These are phyloP conservation scores for Altica lythri DNA, from an alignment of 2,888 invertebrate species.

Conservation along the genomic window DNA sequence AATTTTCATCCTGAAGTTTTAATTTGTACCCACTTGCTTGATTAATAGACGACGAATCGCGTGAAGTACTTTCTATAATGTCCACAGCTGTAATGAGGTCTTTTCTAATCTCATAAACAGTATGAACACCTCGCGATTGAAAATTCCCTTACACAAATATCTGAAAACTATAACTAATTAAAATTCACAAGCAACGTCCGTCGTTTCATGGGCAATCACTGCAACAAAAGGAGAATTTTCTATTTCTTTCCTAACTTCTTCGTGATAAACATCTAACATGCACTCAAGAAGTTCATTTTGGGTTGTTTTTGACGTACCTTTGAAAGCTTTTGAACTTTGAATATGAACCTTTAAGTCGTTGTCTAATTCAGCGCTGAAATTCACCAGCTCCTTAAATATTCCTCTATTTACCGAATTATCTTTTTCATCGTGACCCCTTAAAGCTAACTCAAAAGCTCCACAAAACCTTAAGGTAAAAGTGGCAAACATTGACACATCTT, in stretches of 20 bases:
- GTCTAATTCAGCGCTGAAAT: not conserved
- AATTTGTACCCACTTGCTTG: not conserved
- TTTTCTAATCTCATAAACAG: not conserved
- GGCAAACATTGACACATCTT: too few species aligned
- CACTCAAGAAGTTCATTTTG: slow-evolving; percentile 13
- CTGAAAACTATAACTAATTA: not conserved
- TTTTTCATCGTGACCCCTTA: not conserved
- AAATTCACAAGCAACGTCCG: not conserved
- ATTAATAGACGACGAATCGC: too few species aligned
- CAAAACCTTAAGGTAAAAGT: too few species aligned
- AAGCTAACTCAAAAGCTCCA: too few species aligned
- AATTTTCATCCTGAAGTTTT: not conserved
- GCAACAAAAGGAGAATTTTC: not conserved
- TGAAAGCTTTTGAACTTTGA: too few species aligned
- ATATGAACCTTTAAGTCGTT: too few species aligned
- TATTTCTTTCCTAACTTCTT: not conserved
- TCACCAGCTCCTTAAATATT: not conserved
- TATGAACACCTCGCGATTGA: not conserved
- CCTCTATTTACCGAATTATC: too few species aligned
- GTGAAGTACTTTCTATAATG: too few species aligned
- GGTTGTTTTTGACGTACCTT: slow-evolving; percentile 2
- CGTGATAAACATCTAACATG: too few species aligned
- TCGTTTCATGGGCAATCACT: slow-evolving; percentile 1
- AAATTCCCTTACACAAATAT: not conserved
- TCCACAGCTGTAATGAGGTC: not conserved